Evolutionary conservation across 2,797 vertebrate species (phyloP).

Genomic region (Siniperca obscura): DNA sequence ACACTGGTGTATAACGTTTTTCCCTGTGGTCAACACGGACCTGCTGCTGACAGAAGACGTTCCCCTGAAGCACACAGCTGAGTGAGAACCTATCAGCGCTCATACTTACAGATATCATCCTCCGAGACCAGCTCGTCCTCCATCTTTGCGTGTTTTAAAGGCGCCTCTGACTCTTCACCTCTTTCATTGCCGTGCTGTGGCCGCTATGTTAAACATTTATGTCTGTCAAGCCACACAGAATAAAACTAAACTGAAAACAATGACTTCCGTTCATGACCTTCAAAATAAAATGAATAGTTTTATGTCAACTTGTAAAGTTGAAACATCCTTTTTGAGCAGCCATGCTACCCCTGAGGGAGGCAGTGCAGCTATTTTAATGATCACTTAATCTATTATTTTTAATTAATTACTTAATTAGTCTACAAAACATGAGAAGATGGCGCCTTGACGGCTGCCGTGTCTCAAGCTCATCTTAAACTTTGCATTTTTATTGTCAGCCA

Average conservation of each 20-base stretch:
- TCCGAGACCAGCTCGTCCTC: slow-evolving; percentile 81
- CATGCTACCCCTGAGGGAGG: too few relatives aligned
- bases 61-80: not conserved
- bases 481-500: too few relatives aligned
- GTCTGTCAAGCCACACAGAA: not conserved
- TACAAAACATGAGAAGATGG: too few relatives aligned
- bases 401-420: too few relatives aligned
- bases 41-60: slow-evolving; percentile 18
- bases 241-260: too few relatives aligned
- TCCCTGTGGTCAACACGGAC: slow-evolving; percentile 11
- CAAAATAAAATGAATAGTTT: slow-evolving; percentile 46
- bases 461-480: too few relatives aligned
- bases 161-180: not conserved
- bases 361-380: too few relatives aligned
- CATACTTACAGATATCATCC: slow-evolving; percentile 81
- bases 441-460: too few relatives aligned
- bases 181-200: not conserved
- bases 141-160: slow-evolving; percentile 62
- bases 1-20: not conserved
- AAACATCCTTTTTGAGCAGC: too few relatives aligned
- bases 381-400: too few relatives aligned
- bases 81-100: not conserved
- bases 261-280: not conserved
- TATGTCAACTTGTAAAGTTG: not conserved
- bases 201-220: too few relatives aligned